Evolutionary conservation across 1,140 invertebrate species (phyloP).

Genomic region (Drosophila aff.): DNA sequence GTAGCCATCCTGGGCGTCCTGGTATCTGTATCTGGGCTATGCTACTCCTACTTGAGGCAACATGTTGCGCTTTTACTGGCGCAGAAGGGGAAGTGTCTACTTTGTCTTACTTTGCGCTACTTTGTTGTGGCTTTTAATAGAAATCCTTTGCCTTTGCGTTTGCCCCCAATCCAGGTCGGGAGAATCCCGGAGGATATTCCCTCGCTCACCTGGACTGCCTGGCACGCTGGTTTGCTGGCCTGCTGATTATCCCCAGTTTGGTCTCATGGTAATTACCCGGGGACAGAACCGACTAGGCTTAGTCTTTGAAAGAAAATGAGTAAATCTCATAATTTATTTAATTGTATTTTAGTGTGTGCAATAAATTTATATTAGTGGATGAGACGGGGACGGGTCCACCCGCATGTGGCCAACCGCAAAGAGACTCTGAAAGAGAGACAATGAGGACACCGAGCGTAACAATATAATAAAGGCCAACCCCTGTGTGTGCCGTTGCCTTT

Average conservation of each 20-base stretch:
- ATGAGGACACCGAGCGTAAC: slow-evolving; percentile 78
- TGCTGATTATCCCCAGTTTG: slow-evolving; percentile 56
- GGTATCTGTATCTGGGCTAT: slow-evolving; percentile 13
- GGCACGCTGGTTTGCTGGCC: background rate
- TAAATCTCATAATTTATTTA: slow-evolving; percentile 84
- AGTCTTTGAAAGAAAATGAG: slow-evolving; percentile 40
- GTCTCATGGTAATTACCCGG: slow-evolving; percentile 34
- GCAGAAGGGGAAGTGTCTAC: slow-evolving; percentile 43
- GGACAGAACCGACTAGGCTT: slow-evolving; percentile 23
- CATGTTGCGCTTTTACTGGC: slow-evolving; percentile 81
- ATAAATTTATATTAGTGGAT: slow-evolving; percentile 80
- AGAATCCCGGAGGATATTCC: background rate
- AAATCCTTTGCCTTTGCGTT: slow-evolving; percentile 68
- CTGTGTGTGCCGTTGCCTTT: background rate
- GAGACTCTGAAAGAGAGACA: slow-evolving; percentile 17
- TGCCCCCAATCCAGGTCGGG: background rate
- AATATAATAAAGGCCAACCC: slow-evolving; percentile 68
- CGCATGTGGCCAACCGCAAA: slow-evolving; percentile 61
- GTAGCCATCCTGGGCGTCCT: background rate
- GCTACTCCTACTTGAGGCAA: slow-evolving; percentile 70
- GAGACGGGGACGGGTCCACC: slow-evolving; percentile 30
- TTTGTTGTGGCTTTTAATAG: slow-evolving; percentile 82
- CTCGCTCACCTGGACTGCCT: slow-evolving; percentile 50
- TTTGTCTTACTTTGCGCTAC: slow-evolving; percentile 82
- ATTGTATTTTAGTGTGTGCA: slow-evolving; percentile 82